Evolutionary conservation across 2,888 invertebrate species (phyloP), one percentile per base, ranked within the genome.

Genomic region (Oscheius myriophilus): DNA sequence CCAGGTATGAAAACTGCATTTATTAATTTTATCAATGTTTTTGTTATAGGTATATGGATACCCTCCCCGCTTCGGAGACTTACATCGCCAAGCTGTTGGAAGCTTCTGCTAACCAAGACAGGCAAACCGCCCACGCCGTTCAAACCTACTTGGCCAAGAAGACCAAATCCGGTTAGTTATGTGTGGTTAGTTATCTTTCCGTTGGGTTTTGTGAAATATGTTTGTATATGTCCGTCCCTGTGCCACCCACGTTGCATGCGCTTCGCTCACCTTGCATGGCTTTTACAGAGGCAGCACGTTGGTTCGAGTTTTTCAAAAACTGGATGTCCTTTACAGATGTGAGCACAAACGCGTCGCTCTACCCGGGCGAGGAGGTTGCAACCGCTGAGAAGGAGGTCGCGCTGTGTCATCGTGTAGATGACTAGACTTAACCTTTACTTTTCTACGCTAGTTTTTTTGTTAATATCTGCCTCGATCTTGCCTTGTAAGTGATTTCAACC

Each of bases 281-380:
- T 49, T 49, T 61, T 61, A 25, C 61, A 61, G 61, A 61, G 21
- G 46, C 61, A n/a, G 49, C 61, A 61, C 49, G 61, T n/a, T 26
- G 21, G 25, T 33, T 51, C 25, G 21, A 26, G 3, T 61, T 49
- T 33, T 33, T 49, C 33, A 61, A 49, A 61, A 49, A 46, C 39
- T 61, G 61, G 61, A 18, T 49, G 45, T 12, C 41, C 16, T 61
- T 61, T 61, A 26, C 49, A 61, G 61, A 46, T 61, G 25, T 16
- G 4, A 14, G 11, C 4, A 12, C 21, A 46, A 18, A 46, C n/a
- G 23, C 61, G 11, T 23, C 25, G 11, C 12, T 61, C 49, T 41
- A 54, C 33, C 57, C 61, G 7, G 49, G n/a, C n/a, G n/a, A n/a
- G 9, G 33, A 33, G 9, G 33, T 33, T 33, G 33, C 33, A 9